A percentile compares a stretch with the other conserved stretches of the same genome.
Conservation (phyloP, 2,797 vertebrate genomes). For the Balearica regulorum region DNA sequence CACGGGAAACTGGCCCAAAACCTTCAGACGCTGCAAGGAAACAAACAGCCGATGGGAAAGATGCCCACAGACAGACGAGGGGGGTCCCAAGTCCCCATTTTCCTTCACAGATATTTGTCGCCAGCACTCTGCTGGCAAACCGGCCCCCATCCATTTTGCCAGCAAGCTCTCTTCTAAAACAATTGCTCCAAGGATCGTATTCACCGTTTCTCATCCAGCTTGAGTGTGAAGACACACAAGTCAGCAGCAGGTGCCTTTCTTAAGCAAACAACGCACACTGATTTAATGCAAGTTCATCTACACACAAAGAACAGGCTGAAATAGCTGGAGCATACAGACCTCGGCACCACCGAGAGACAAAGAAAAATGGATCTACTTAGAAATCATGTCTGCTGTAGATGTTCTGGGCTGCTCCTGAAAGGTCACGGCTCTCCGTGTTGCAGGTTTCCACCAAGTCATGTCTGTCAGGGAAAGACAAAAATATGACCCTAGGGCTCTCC, state of each 20-base stretch:
- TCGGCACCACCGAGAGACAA: background rate
- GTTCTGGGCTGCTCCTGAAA: background rate
- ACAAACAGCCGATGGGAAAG: background rate
- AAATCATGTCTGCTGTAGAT: background rate
- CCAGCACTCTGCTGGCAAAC: background rate
- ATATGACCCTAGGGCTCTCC: background rate
- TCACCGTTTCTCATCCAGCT: background rate
- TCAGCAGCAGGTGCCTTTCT: conserved; percentile 14
- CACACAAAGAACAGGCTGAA: background rate
- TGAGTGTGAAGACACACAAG: background rate
- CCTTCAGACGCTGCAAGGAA: background rate
- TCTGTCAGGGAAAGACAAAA: background rate
- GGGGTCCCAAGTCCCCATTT: background rate
- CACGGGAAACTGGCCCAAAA: background rate
- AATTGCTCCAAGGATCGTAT: background rate
- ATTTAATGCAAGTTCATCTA: background rate
- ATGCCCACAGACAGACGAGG: background rate
- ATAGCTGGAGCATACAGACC: background rate
- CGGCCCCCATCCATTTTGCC: background rate
- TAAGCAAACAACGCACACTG: background rate
- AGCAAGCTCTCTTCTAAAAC: background rate
- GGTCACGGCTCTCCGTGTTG: background rate
- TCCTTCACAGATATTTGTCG: background rate
- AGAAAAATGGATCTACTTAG: background rate
- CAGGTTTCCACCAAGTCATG: background rate